Percentiles rank a stretch among this genome's conserved stretches.
phyloP scores from a whole-genome alignment of 2,797 vertebrate genomes.

The Anisognathus igniventris region DNA sequence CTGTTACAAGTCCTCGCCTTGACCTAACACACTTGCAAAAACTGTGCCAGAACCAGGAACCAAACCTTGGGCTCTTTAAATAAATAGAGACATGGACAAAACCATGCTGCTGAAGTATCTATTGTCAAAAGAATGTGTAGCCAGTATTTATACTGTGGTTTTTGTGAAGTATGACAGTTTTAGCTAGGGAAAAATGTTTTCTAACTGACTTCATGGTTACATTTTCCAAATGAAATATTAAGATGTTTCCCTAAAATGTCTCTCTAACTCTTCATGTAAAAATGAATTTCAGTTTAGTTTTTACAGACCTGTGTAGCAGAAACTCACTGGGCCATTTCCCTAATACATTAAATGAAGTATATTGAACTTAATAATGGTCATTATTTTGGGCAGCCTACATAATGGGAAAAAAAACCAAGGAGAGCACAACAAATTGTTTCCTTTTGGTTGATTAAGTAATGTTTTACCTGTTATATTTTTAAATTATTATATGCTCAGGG shows the following conservation, averaged over 20 bases:
- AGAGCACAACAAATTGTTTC: background rate
- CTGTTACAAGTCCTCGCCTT: background rate
- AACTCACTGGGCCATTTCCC: background rate
- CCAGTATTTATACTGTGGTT: background rate
- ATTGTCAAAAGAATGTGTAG: background rate
- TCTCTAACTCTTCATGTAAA: background rate
- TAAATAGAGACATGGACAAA: background rate
- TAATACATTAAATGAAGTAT: background rate
- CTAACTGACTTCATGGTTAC: background rate
- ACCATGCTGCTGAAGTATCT: background rate
- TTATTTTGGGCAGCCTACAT: background rate
- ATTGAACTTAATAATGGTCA: background rate
- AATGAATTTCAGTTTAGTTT: background rate
- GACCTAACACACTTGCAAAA: background rate
- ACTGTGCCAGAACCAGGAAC: background rate
- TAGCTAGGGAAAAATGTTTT: background rate
- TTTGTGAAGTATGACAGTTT: background rate
- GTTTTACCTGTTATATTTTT: background rate
- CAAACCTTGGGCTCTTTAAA: background rate
- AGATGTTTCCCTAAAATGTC: background rate
- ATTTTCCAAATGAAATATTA: background rate
- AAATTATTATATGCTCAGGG: background rate
- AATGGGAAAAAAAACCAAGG: background rate
- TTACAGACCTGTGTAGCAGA: background rate
- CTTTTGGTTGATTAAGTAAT: background rate